Percentiles rank a stretch among this genome's conserved stretches.
Evolutionary conservation across 2,888 invertebrate species (phyloP).

Genomic region (Hyppa rectilinea): DNA sequence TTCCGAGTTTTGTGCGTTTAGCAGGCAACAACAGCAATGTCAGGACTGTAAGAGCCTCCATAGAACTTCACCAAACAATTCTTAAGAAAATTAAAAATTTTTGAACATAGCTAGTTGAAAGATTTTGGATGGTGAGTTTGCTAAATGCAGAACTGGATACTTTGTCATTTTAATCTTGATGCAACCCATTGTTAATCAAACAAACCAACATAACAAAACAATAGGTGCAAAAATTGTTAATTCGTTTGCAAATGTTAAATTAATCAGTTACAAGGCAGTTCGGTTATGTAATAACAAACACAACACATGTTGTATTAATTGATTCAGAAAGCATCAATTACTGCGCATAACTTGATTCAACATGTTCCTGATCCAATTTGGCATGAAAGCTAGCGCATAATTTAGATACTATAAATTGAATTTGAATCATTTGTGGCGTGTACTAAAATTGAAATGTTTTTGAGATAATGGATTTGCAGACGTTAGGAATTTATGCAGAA

Average conservation of each 20-base stretch:
- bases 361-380: constrained; percentile 33
- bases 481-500: neutral
- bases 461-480: neutral
- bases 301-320: constrained; percentile 25
- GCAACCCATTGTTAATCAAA: neutral
- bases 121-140: no score
- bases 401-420: constrained; percentile 22
- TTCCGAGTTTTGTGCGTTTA: neutral
- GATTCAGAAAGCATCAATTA: constrained; percentile 25
- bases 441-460: constrained; percentile 2
- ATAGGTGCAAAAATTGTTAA: neutral
- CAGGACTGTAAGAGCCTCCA: neutral
- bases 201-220: neutral
- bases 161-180: no score
- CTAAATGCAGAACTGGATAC: no score
- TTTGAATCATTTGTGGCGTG: constrained; percentile 16
- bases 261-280: neutral
- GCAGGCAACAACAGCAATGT: neutral
- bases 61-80: neutral
- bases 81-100: neutral
- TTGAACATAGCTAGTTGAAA: no score
- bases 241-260: neutral
- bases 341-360: constrained; percentile 17
- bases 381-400: constrained; percentile 29
- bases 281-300: constrained; percentile 22